phyloP scores from a whole-genome alignment of 2,797 vertebrate species.

The Mastacembelus armatus region DNA sequence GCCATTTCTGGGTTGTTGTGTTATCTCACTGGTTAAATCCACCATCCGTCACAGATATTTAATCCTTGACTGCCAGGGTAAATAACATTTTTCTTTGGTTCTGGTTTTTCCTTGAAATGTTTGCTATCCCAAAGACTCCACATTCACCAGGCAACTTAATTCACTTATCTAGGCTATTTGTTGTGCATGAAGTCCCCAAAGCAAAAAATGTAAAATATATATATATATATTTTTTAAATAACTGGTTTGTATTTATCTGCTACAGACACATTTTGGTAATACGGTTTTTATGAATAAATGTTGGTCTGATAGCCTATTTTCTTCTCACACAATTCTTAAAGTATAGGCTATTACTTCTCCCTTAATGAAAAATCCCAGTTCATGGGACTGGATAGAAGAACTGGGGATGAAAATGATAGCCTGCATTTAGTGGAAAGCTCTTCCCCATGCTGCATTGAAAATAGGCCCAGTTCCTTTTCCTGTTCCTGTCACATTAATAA shows the following conservation, averaged over 20 bases:
- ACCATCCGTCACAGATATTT: constrained; percentile 44
- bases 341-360: too few relatives aligned
- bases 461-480: constrained; percentile 53
- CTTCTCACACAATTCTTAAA: too few relatives aligned
- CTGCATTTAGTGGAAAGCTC: constrained; percentile 4
- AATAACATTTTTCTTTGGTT: neutral
- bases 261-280: too few relatives aligned
- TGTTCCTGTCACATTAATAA: constrained; percentile 54
- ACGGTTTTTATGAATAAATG: too few relatives aligned
- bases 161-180: neutral
- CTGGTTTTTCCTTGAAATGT: neutral
- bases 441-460: too few relatives aligned
- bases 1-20: constrained; percentile 17
- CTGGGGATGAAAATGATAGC: neutral
- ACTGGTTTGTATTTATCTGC: too few relatives aligned
- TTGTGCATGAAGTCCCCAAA: neutral
- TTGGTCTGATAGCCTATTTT: too few relatives aligned
- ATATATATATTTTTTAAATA: too few relatives aligned
- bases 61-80: constrained; percentile 27
- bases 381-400: too few relatives aligned
- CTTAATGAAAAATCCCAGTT: too few relatives aligned
- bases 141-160: neutral
- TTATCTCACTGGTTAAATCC: constrained; percentile 47
- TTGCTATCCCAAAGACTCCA: neutral
- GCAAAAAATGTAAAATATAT: neutral